Conservation (phyloP, 2,888 invertebrate genomes). For the Andrena hattorfiana region DNA sequence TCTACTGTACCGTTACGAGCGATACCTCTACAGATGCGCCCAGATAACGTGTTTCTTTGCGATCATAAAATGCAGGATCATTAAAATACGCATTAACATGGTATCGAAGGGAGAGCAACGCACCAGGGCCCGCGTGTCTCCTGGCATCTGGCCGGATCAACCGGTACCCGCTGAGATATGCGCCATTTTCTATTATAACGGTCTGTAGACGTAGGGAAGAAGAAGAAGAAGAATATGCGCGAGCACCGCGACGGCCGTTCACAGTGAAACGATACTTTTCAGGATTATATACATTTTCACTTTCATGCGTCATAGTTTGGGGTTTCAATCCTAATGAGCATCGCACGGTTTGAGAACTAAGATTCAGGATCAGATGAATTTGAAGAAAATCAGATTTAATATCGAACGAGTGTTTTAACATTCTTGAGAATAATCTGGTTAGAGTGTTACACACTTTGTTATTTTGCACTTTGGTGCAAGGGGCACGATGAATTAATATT, state of each 20-base stretch:
- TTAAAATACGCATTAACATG: constrained; percentile 41
- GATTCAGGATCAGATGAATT: not conserved
- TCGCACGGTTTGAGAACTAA: not conserved
- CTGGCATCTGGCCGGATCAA: constrained; percentile 41
- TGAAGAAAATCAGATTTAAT: not conserved
- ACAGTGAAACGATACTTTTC: constrained; percentile 18
- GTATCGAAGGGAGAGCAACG: constrained; percentile 25
- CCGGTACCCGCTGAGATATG: constrained; percentile 37
- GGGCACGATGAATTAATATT: too few species aligned
- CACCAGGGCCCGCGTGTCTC: constrained; percentile 14
- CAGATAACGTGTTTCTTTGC: constrained; percentile 27
- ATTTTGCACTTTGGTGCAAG: too few species aligned
- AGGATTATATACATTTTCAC: not conserved
- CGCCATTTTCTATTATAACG: constrained; percentile 58
- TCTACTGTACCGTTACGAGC: constrained; percentile 39
- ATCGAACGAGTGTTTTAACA: too few species aligned
- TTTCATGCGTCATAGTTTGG: too few species aligned
- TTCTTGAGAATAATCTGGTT: too few species aligned
- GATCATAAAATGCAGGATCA: constrained; percentile 24
- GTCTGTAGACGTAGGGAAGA: constrained; percentile 34
- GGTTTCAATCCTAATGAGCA: too few species aligned
- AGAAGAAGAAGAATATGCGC: constrained; percentile 40
- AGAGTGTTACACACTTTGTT: too few species aligned
- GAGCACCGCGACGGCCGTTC: constrained; percentile 25
- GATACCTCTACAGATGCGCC: constrained; percentile 6